A percentile compares a stretch with the other conserved stretches of the same genome.
Evolutionary conservation across 1,140 invertebrate species (phyloP).

Genomic region (Stratiolaelaps scimitus): DNA sequence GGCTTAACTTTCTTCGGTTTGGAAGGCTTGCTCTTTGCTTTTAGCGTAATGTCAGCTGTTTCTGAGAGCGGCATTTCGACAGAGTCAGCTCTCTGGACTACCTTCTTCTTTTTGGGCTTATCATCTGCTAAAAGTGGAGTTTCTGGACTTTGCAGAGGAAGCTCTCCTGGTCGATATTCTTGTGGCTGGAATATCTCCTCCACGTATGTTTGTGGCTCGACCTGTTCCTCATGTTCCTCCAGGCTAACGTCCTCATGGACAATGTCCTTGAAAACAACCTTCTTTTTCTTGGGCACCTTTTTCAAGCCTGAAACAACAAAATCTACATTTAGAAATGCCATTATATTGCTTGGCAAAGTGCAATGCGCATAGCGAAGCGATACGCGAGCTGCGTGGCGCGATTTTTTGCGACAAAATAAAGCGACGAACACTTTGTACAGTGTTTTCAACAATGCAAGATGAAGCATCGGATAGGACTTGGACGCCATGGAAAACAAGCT

Average conservation of each 20-base stretch:
- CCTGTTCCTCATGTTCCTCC: background rate
- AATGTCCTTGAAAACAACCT: constrained; percentile 15
- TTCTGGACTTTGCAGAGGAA: background rate
- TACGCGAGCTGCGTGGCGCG: no score
- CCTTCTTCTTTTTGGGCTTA: background rate
- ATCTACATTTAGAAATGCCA: no score
- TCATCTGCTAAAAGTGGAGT: background rate
- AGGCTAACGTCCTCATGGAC: constrained; percentile 25
- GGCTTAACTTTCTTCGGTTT: constrained; percentile 9
- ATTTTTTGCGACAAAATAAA: no score
- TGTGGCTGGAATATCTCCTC: background rate
- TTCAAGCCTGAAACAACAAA: constrained; percentile 2
- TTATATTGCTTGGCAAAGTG: no score
- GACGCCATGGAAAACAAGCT: no score
- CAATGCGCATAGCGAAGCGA: no score
- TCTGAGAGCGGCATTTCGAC: background rate
- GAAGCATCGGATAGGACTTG: no score
- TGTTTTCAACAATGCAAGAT: no score
- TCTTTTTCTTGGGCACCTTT: background rate
- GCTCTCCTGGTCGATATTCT: background rate
- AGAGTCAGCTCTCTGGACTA: no score
- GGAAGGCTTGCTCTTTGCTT: constrained; percentile 28
- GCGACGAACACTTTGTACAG: no score
- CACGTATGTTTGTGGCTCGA: background rate
- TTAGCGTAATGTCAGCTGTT: background rate